These are phyloP conservation scores for Illadopsis cleaveri DNA, from an alignment of 2,113 vertebrate genomes.

Conservation along the genomic window DNA sequence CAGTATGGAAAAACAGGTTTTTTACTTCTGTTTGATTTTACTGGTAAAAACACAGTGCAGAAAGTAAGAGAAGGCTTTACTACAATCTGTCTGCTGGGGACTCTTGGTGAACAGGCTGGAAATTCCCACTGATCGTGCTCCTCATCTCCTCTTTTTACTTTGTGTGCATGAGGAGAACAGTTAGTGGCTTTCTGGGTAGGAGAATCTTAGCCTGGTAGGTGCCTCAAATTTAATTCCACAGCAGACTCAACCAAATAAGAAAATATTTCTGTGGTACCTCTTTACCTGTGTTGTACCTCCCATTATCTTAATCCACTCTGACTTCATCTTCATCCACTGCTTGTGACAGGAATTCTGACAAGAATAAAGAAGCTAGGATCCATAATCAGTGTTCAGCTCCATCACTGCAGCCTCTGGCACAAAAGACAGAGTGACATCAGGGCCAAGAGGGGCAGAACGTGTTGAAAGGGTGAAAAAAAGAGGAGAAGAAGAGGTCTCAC, in stretches of 20 bases:
- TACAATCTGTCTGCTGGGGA: not conserved
- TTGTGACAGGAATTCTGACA: not conserved
- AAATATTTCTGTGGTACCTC: not conserved
- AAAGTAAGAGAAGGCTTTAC: not conserved
- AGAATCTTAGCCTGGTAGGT: not conserved
- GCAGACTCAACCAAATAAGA: not conserved
- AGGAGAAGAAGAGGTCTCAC: not conserved
- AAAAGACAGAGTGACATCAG: not conserved
- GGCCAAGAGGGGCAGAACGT: not conserved
- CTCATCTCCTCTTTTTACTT: not conserved
- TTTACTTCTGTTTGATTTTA: not conserved
- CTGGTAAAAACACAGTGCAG: not conserved
- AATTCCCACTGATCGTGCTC: not conserved
- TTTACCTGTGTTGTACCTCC: not conserved
- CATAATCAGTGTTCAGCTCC: not conserved
- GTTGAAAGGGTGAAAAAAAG: not conserved
- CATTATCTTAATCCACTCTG: not conserved
- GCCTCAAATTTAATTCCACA: not conserved
- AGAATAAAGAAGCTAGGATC: not conserved
- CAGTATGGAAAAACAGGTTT: not conserved
- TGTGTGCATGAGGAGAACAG: not conserved
- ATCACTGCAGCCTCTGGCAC: not conserved
- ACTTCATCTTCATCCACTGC: not conserved
- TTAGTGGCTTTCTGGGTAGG: not conserved
- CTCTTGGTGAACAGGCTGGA: not conserved